phyloP scores from a whole-genome alignment of 1,140 invertebrate species.

The Anthonomus grandis region DNA sequence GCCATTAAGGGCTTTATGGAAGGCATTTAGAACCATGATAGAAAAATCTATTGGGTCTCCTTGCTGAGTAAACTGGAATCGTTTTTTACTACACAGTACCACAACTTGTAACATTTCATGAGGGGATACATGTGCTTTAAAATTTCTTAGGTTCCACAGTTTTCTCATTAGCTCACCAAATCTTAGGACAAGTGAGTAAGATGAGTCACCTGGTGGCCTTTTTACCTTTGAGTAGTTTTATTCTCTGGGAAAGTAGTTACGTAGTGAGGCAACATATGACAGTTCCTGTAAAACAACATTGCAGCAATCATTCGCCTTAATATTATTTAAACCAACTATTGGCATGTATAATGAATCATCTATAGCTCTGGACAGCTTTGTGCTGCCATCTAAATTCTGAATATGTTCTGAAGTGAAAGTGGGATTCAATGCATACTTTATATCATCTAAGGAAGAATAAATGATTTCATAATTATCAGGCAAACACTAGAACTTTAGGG shows the following conservation, averaged over 20 bases:
- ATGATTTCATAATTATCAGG: slow-evolving; percentile 99
- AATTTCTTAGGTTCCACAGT: slow-evolving; percentile 98
- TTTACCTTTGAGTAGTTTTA: slow-evolving; percentile 87
- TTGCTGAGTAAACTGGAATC: slow-evolving; percentile 98
- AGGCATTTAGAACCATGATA: slow-evolving; percentile 93
- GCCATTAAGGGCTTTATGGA: slow-evolving; percentile 88
- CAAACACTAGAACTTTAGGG: slow-evolving; percentile 97
- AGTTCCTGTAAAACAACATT: slow-evolving; percentile 96
- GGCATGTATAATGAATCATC: slow-evolving; percentile 96
- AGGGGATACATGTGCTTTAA: slow-evolving; percentile 98
- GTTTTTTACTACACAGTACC: slow-evolving; percentile 96
- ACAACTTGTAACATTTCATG: slow-evolving; percentile 99
- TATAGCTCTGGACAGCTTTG: slow-evolving; percentile 90
- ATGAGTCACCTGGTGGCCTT: slow-evolving; percentile 88
- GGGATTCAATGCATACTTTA: slow-evolving; percentile 98
- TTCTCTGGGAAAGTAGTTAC: slow-evolving; percentile 94
- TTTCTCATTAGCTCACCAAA: slow-evolving; percentile 98
- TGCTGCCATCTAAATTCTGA: slow-evolving; percentile 71
- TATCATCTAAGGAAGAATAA: slow-evolving; percentile 98
- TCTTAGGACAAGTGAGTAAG: slow-evolving; percentile 88
- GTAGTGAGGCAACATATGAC: slow-evolving; percentile 88
- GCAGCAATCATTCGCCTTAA: slow-evolving; percentile 99
- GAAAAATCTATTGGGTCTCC: slow-evolving; percentile 97
- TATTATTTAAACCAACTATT: slow-evolving; percentile 97
- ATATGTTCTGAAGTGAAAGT: slow-evolving; percentile 89